Base-by-base conservation (phyloP, 2,797 vertebrate species). In the Cottoperca gobio region DNA sequence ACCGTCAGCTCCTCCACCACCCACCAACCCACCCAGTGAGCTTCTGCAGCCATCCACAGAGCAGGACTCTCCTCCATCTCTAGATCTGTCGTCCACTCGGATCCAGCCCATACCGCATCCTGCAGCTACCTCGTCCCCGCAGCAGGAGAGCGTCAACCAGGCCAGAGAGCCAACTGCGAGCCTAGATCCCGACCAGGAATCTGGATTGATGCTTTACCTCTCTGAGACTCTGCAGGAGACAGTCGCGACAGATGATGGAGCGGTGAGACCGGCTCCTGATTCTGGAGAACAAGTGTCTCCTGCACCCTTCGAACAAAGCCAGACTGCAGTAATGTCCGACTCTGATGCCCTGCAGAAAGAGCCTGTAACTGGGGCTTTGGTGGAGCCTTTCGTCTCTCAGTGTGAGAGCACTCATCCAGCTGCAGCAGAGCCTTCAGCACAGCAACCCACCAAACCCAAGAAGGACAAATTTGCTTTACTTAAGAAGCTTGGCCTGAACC, bases 401-500 rank as follows among this genome's bases (percentile, higher is more conserved):
- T n/a, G 33, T 55, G 48, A 1, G 17, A 58, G n/a, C 4, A 1
- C n/a, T 14, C 65, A 69, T 50, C 45, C 59, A n/a, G 21, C 45
- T 24, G 33, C 45, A 31, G 23, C 65, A 39, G 89, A 67, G 24
- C 42, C 78, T 5, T 54, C 45, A 12, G 43, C 48, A 16, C 64
- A n/a, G 67, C 68, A 58, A 28, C 40, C 43, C n/a, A 3, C 54
- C 31, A 97, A 94, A 88, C 68, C 49, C 2, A 97, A 91, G 79
- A 94, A 89, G 82, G 96, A 96, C 88, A 97, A 91, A 71, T 39
- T 97, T 66, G 93, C 97, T 52, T 92, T 96, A 62, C 93, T 99
- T 31, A 96, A 94, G 75, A 94, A 96, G 24, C 94, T 99, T 28
- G 97, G 98, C n/a, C 75, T 99, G 48, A 93, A 97, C 55, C 95